Base-by-base conservation (phyloP, 2,113 vertebrate species). In the Halcyon senegalensis region DNA sequence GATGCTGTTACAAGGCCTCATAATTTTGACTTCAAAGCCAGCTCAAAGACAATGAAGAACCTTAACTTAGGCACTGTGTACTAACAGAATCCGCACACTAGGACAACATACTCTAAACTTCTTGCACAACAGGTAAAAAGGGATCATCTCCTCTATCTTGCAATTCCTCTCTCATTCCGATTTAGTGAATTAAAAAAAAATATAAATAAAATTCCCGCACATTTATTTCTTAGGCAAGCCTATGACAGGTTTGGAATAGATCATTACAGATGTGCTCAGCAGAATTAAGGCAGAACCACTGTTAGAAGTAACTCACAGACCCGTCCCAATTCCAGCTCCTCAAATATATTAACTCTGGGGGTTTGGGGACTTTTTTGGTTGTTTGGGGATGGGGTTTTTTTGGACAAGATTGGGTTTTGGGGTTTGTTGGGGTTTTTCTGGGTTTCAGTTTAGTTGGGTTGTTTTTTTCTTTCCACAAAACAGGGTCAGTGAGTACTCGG, bases 241-340 rank as follows among this genome's bases (percentile, higher is more conserved):
- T 68, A 9, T 12, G 7, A 64, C 63, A 93, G 10, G 27, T 74
- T 48, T 89, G 39, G 27, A 83, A 73, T 1, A 50, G 23, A 56
- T 48, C 16, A n/a, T 5, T 53, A 35, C 8, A 78, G 2, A 51
- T 0, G 1, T 27, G 46, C 4, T 84, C 23, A 33, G 37, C 1
- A 78, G 24, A 82, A 60, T 16, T 72, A 88, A 48, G 35, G 39
- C 50, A 92, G 63, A 88, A 87, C 3, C 19, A 44, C 25, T 37
- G 4, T 20, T n/a, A 70, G 21, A 77, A 89, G 19, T 41, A 84
- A 25, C 13, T 67, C 21, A 41, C 50, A 84, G 46, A 93, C 3
- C 35, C 24, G 16, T 58, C 44, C 10, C 33, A 37, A 14, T 27
- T 72, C 24, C 5, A 28, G 37, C 55, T 63, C 15, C 35, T 84